Base-by-base conservation (phyloP, 2,888 invertebrate genomes). In the Protodeltote pygarga region DNA sequence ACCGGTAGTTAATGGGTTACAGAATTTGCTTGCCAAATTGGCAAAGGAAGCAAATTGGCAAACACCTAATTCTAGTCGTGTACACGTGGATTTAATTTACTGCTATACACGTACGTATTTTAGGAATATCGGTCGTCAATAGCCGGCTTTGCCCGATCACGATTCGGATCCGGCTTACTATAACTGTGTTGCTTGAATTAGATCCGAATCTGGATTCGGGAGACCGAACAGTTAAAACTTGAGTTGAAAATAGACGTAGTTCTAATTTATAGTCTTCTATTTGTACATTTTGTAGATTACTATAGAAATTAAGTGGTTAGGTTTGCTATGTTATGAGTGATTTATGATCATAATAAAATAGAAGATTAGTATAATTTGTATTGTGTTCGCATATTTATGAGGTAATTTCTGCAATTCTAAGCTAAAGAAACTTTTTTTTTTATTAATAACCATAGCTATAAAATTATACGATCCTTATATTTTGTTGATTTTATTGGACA, bases 11-110 rank as follows among this genome's bases (percentile, higher is more conserved):
- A 24, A 39, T 45, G 23, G 9, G 19, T 33, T 34, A 15, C 17
- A 31, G 25, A 27, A 29, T 42, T 42, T 42, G 20, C 23, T 60
- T 50, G 52, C 61, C 48, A 61, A 64, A 41, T 46, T 46, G 45
- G 27, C 65, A 45, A 33, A 35, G 38, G 11, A 19, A 42, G 47
- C 32, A 42, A 41, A 27, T 9, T 21, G 17, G 33, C 15, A 31
- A 28, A 15, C 5, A 31, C 25, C 17, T 47, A 47, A 48, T 66
- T 53, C n/a, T 42, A 34, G 51, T 48, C 23, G 20, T 28, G 27
- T 23, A 16, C 57, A 54, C 48, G 48, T 62, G 48, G n/a, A n/a
- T n/a, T n/a, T n/a, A n/a, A n/a, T n/a, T n/a, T 48, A 17, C 9
- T 19, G n/a, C n/a, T n/a, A n/a, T n/a, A 23, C 21, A 23, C 6